Evolutionary conservation across 2,888 invertebrate species (phyloP).

Genomic region (Auanema freiburgensis): DNA sequence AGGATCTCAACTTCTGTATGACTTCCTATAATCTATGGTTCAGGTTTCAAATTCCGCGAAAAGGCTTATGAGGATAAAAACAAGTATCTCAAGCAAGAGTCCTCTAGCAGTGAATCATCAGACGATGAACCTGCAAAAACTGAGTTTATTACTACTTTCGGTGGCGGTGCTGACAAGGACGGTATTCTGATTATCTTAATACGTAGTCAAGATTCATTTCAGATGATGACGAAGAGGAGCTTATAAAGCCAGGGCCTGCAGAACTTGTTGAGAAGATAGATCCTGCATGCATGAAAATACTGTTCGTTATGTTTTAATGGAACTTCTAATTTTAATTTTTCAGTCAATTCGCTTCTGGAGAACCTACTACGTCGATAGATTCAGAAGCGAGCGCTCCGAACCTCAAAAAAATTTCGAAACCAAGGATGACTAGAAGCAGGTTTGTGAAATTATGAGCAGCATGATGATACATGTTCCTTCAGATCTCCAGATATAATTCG

Average conservation of each 20-base stretch:
- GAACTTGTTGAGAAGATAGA: not conserved
- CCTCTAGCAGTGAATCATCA: constrained; percentile 6
- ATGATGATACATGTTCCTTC: too few relatives aligned
- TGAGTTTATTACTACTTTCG: constrained; percentile 50
- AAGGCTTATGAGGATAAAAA: constrained; percentile 28
- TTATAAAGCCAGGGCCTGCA: not conserved
- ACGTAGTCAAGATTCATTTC: too few relatives aligned
- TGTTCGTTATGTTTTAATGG: not conserved
- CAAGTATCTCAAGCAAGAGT: not conserved
- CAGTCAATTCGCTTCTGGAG: constrained; percentile 4
- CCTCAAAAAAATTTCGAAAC: constrained; percentile 23
- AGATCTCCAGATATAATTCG: too few relatives aligned
- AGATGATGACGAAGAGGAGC: constrained; percentile 14
- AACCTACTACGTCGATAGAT: not conserved
- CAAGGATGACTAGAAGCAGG: constrained; percentile 11
- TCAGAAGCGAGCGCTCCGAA: not conserved
- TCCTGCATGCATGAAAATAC: not conserved
- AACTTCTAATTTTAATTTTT: not conserved
- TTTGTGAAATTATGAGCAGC: too few relatives aligned
- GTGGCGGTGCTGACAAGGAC: constrained; percentile 20
- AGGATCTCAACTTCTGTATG: too few relatives aligned
- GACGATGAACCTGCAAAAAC: constrained; percentile 29
- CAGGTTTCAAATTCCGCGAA: constrained; percentile 31
- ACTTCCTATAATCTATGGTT: too few relatives aligned
- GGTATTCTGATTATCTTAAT: not conserved